Conservation (phyloP, 2,113 vertebrate genomes). For the Engystomops pustulosus region DNA sequence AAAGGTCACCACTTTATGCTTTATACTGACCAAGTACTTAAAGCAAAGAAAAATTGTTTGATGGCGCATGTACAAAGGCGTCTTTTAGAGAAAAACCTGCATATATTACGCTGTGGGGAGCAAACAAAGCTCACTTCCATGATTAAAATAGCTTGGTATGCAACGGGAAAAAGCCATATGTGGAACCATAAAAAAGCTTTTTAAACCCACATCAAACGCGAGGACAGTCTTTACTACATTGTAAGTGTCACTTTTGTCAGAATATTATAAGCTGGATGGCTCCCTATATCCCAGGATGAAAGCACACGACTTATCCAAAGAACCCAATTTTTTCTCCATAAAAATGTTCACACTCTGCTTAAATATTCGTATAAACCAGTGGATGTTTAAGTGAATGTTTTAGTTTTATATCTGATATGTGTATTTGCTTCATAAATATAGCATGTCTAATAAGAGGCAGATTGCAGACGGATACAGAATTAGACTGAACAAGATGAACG, state of each 20-base stretch:
- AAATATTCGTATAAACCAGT: background rate
- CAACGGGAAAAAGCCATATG: slow-evolving; percentile 46
- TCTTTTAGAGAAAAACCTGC: slow-evolving; percentile 24
- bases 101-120: slow-evolving; percentile 8
- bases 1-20: background rate
- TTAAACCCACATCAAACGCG: slow-evolving; percentile 45
- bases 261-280: slow-evolving; percentile 2
- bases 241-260: slow-evolving; percentile 47
- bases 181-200: slow-evolving; percentile 54
- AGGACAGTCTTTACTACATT: slow-evolving; percentile 28
- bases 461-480: background rate
- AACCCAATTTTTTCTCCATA: background rate
- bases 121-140: slow-evolving; percentile 20
- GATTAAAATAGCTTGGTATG: slow-evolving; percentile 50
- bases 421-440: background rate
- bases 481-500: background rate
- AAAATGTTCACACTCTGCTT: background rate
- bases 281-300: background rate
- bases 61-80: slow-evolving; percentile 3
- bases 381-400: background rate
- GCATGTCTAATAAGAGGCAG: too few species aligned
- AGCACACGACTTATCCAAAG: background rate
- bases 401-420: background rate
- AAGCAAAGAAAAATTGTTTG: background rate
- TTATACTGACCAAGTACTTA: background rate